phyloP scores from a whole-genome alignment of 1,140 invertebrate genomes.

The Tetragonula clypearis region DNA sequence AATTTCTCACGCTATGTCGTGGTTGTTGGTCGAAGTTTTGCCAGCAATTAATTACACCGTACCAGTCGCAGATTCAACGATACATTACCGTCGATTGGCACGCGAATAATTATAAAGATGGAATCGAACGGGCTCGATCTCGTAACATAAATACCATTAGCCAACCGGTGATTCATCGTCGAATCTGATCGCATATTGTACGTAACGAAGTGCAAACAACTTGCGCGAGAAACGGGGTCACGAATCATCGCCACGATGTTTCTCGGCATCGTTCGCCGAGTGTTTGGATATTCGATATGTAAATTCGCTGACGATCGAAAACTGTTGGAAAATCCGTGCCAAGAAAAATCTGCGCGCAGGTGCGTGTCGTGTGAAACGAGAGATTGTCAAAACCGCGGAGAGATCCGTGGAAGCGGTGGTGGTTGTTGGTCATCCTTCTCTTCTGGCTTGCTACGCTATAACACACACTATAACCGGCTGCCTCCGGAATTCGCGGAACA shows the following conservation, averaged over 20 bases:
- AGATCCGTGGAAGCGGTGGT: not conserved
- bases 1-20: not conserved
- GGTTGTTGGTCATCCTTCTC: not conserved
- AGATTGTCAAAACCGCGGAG: not conserved
- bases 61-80: not conserved
- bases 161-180: slow-evolving; percentile 10
- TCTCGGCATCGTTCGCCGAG: slow-evolving; percentile 23
- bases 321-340: slow-evolving; percentile 52
- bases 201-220: slow-evolving; percentile 3
- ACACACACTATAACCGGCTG: not conserved
- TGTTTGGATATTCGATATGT: slow-evolving; percentile 48
- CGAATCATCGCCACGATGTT: slow-evolving; percentile 38
- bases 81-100: not conserved
- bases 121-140: slow-evolving; percentile 5
- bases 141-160: slow-evolving; percentile 3
- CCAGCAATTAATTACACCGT: not conserved
- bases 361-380: not conserved
- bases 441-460: not conserved
- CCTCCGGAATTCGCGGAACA: not conserved
- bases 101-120: not conserved
- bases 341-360: slow-evolving; percentile 46
- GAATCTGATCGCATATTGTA: slow-evolving; percentile 1
- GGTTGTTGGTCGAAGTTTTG: not conserved
- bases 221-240: slow-evolving; percentile 39
- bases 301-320: not conserved